phyloP scores from a whole-genome alignment of 2,797 vertebrate species.

The Acomys russatus region DNA sequence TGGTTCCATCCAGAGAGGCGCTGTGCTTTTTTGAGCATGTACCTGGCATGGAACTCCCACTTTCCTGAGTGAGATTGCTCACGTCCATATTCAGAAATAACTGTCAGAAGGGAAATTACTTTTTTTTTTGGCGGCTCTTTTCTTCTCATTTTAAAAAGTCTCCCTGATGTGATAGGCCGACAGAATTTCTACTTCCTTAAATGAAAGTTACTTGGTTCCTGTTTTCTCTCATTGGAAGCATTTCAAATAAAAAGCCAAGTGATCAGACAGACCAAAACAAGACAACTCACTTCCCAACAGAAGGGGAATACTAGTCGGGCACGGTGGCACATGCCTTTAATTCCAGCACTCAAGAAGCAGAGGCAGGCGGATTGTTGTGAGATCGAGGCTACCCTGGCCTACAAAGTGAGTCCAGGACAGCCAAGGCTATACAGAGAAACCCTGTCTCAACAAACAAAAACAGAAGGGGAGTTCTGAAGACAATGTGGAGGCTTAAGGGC shows the following conservation, averaged over 20 bases:
- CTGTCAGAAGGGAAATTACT: conserved; percentile 82
- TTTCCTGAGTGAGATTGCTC: conserved; percentile 48
- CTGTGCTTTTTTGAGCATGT: neutral
- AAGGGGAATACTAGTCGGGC: conserved; percentile 44
- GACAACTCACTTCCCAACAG: neutral
- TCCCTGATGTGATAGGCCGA: conserved; percentile 67
- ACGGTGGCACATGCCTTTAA: too few species aligned
- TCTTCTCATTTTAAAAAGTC: conserved; percentile 83
- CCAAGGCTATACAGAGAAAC: too few species aligned
- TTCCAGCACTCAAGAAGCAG: too few species aligned
- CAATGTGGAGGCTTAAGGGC: neutral
- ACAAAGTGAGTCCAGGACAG: too few species aligned
- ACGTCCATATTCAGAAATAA: conserved; percentile 82
- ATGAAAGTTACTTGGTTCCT: conserved; percentile 72
- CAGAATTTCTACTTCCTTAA: conserved; percentile 84
- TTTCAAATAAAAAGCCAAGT: conserved; percentile 72
- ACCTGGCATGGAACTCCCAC: neutral
- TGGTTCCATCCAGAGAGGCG: accelerated
- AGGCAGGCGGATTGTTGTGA: too few species aligned
- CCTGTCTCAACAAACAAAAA: neutral
- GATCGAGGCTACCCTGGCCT: too few species aligned
- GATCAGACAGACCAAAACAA: neutral
- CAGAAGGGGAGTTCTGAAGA: conserved; percentile 51
- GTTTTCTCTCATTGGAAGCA: conserved; percentile 75
- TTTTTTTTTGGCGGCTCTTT: conserved; percentile 61